Evolutionary conservation across 2,888 invertebrate genomes (phyloP).

Genomic region (Leptopilina syphax): DNA sequence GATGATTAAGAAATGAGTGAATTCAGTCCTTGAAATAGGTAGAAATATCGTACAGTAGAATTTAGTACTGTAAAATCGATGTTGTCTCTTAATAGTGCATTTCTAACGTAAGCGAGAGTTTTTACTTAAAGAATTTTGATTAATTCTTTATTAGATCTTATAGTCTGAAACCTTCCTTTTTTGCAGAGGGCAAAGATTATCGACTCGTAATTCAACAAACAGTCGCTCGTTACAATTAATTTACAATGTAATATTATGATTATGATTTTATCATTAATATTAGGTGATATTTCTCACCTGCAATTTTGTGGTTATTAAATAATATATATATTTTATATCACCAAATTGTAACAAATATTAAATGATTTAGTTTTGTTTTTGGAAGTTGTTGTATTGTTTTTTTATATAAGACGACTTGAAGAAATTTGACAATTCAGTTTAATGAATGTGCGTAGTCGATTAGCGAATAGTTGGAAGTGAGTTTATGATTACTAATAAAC

Average conservation of each 20-base stretch:
- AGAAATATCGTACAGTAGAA: constrained; percentile 57
- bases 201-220: constrained; percentile 52
- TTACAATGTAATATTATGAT: constrained; percentile 46
- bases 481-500: constrained; percentile 68
- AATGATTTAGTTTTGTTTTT: too few species aligned
- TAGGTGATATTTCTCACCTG: too few species aligned
- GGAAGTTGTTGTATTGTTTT: too few species aligned
- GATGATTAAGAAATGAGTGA: constrained; percentile 49
- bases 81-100: constrained; percentile 51
- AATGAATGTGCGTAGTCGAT: constrained; percentile 51
- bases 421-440: constrained; percentile 33
- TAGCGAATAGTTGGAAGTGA: constrained; percentile 63
- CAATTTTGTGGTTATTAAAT: too few species aligned
- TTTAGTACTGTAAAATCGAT: constrained; percentile 57
- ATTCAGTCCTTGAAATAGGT: constrained; percentile 56
- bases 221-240: constrained; percentile 39
- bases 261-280: constrained; percentile 46
- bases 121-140: constrained; percentile 6
- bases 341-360: too few species aligned
- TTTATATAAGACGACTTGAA: background rate
- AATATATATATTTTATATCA: too few species aligned
- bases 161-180: constrained; percentile 65
- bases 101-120: constrained; percentile 48
- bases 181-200: constrained; percentile 60
- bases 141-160: constrained; percentile 49